Percentiles rank a stretch among this genome's conserved stretches.
Conservation (phyloP, 2,113 vertebrate species). For the Psilopsiagon aymara region DNA sequence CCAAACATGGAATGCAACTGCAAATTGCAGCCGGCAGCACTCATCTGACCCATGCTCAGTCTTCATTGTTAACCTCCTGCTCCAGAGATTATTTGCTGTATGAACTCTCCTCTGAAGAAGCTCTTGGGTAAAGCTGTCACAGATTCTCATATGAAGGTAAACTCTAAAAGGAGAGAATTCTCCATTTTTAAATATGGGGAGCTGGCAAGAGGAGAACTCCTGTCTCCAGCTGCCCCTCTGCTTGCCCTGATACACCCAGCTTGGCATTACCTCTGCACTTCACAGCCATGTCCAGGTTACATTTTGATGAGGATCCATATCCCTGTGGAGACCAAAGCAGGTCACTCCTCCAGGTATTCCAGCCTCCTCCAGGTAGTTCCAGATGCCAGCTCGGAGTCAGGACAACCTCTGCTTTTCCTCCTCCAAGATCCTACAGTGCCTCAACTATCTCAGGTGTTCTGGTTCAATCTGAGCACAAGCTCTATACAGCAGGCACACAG, state of each 20-base stretch:
- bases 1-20: slow-evolving; percentile 44
- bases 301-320: not conserved
- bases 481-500: not conserved
- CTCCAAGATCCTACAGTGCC: not conserved
- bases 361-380: not conserved
- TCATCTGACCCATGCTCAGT: slow-evolving; percentile 39
- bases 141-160: not conserved
- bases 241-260: not conserved
- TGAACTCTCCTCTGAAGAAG: slow-evolving; percentile 13
- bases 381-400: not conserved
- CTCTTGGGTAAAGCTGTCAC: not conserved
- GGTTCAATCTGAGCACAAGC: not conserved
- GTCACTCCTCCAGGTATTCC: no score
- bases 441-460: not conserved
- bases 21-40: slow-evolving; percentile 64
- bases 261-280: not conserved
- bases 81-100: not conserved
- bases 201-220: not conserved
- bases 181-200: not conserved
- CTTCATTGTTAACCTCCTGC: slow-evolving; percentile 35
- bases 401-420: not conserved
- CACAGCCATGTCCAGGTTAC: not conserved
- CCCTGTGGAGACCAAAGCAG: not conserved
- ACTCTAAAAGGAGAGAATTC: not conserved
- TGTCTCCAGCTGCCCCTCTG: not conserved